Evolutionary conservation across 2,797 vertebrate species (phyloP).

Genomic region (Arrhamphus sclerolepis): DNA sequence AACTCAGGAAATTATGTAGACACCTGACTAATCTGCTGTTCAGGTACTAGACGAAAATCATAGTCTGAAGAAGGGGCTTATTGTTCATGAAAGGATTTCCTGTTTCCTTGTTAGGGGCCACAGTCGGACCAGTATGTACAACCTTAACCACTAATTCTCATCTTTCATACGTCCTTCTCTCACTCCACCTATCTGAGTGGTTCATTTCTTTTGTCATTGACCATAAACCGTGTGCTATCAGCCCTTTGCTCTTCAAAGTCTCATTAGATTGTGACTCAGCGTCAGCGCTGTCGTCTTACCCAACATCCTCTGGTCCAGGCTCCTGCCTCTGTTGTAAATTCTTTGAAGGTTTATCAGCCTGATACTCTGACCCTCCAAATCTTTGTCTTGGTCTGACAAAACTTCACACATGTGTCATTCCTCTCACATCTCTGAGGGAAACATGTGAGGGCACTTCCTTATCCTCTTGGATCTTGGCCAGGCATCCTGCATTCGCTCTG

Average conservation of each 20-base stretch:
- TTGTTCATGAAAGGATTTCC: slow-evolving; percentile 61
- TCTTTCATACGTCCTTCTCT: slow-evolving; percentile 48
- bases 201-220: slow-evolving; percentile 36
- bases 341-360: slow-evolving; percentile 57
- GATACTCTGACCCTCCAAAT: slow-evolving; percentile 29
- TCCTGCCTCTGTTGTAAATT: slow-evolving; percentile 55
- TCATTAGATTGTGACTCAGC: slow-evolving; percentile 56
- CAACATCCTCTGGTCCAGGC: slow-evolving; percentile 37
- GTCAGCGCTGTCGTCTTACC: slow-evolving; percentile 32
- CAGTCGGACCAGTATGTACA: slow-evolving; percentile 26
- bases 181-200: slow-evolving; percentile 45
- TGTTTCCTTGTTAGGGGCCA: slow-evolving; percentile 48
- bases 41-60: slow-evolving; percentile 30
- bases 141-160: slow-evolving; percentile 27
- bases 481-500: slow-evolving; percentile 42
- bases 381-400: slow-evolving; percentile 32
- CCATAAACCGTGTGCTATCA: slow-evolving; percentile 30
- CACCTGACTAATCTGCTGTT: slow-evolving; percentile 15
- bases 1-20: slow-evolving; percentile 3
- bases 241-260: slow-evolving; percentile 35
- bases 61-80: slow-evolving; percentile 28
- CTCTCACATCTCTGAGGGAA: slow-evolving; percentile 40
- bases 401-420: slow-evolving; percentile 53
- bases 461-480: slow-evolving; percentile 64
- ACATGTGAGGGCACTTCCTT: slow-evolving; percentile 61